Evolutionary conservation across 2,888 invertebrate species (phyloP), one percentile per base, ranked within the genome.

Genomic region (Erynnis tages): DNA sequence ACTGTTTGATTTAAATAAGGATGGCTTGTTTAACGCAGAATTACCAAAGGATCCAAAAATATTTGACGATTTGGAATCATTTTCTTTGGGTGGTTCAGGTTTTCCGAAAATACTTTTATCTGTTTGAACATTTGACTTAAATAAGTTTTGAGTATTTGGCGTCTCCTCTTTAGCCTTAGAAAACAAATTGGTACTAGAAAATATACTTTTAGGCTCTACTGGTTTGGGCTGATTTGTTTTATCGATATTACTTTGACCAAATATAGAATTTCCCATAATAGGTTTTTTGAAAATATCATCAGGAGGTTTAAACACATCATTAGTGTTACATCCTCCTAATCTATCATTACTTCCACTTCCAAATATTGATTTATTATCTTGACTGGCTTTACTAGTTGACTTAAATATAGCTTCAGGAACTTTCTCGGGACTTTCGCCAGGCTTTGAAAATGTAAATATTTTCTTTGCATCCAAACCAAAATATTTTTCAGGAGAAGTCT

Each of bases 391-490:
- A 25, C 17, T 34, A 10, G 34, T n/a, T 17, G 41, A 41, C 34
- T 45, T 45, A 19, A 55, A 53, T 43, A 48, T 16, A 46, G 54
- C 56, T 35, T 27, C 23, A 11, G 19, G 17, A 7, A 34, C 52
- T 32, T 50, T 43, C 45, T 59, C 63, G 14, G 54, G 52, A 14
- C 70, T 71, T 45, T 79, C 72, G 63, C 80, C 52, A 25, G 88
- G 88, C 53, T 82, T 84, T 1, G 88, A 88, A 73, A 89, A 89
- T 10, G 76, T 76, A 60, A 85, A 88, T 57, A 67, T 54, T 54
- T 63, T 79, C 63, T 79, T 80, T 0, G 64, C 56, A 54, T 75
- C 68, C 27, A 55, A 52, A 40, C 57, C 63, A 50, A 76, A 73
- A 46, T 75, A 57, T 59, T 81, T 83, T 54, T 81, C 80, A 6